Conservation (phyloP, 1,140 invertebrate genomes). For the Venturia canescens region DNA sequence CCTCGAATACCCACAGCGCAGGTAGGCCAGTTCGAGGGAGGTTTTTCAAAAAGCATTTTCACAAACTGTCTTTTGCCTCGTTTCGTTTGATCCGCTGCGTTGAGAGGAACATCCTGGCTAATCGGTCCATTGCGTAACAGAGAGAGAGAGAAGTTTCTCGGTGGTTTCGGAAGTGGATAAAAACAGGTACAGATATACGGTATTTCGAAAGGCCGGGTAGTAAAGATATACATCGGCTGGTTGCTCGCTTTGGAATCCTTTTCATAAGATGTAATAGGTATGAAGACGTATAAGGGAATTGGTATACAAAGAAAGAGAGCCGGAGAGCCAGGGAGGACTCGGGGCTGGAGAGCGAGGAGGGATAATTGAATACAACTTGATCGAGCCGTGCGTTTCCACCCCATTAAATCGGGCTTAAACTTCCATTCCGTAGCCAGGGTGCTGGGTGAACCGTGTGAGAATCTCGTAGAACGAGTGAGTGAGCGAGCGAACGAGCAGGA, state of each 20-base stretch:
- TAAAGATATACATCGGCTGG: conserved; percentile 3
- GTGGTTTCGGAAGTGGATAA: neutral
- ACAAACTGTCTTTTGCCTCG: too few relatives aligned
- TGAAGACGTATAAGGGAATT: conserved; percentile 53
- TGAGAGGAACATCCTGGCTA: neutral
- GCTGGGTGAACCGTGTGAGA: conserved; percentile 36
- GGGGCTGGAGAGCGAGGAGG: conserved; percentile 60
- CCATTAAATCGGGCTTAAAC: conserved; percentile 77
- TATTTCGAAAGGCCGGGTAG: neutral
- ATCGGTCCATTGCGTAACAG: conserved; percentile 4
- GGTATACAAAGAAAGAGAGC: conserved; percentile 34
- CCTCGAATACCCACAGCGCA: too few relatives aligned
- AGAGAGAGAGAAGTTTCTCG: neutral
- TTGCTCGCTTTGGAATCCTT: conserved; percentile 14
- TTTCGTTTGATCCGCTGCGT: neutral
- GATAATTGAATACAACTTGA: conserved; percentile 79
- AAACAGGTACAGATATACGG: neutral
- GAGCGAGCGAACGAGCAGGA: conserved; percentile 25
- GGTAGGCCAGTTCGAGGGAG: too few relatives aligned
- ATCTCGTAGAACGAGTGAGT: too few relatives aligned
- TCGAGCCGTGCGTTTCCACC: conserved; percentile 76
- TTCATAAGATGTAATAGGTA: conserved; percentile 54
- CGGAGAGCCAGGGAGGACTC: conserved; percentile 43
- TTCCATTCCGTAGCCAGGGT: conserved; percentile 55
- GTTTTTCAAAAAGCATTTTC: too few relatives aligned